Conservation (phyloP, 2,888 invertebrate genomes). For the Drosophila buzzatii region DNA sequence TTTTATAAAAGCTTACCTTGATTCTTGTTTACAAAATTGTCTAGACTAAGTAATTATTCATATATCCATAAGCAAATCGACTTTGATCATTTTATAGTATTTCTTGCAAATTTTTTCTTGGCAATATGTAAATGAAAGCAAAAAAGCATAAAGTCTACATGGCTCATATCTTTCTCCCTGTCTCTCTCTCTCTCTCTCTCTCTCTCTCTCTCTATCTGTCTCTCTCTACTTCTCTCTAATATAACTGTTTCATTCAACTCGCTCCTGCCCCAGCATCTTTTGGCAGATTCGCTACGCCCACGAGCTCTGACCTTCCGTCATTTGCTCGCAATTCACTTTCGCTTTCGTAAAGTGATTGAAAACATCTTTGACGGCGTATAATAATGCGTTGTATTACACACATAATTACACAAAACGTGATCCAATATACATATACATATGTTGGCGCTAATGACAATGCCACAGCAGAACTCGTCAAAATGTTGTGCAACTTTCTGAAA, state of each 20-base stretch:
- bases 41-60: too few relatives aligned
- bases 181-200: too few relatives aligned
- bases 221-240: not conserved
- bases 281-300: not conserved
- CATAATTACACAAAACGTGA: conserved; percentile 51
- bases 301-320: not conserved
- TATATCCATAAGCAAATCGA: too few relatives aligned
- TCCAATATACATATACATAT: conserved; percentile 23
- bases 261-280: not conserved
- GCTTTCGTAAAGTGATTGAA: conserved; percentile 33
- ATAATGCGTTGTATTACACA: conserved; percentile 48
- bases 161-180: too few relatives aligned
- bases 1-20: too few relatives aligned
- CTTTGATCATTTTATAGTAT: too few relatives aligned
- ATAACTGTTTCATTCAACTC: not conserved
- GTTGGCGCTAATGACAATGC: conserved; percentile 54
- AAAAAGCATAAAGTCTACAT: too few relatives aligned
- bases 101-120: too few relatives aligned
- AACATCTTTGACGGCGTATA: conserved; percentile 26
- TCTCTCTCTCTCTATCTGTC: too few relatives aligned
- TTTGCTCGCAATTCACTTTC: conserved; percentile 54
- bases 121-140: too few relatives aligned
- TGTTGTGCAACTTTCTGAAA: conserved; percentile 57
- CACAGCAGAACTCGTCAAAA: conserved; percentile 19
- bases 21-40: too few relatives aligned